A percentile compares a stretch with the other conserved stretches of the same genome.
Evolutionary conservation across 2,888 invertebrate genomes (phyloP).

Genomic region (Mylabris sibirica): DNA sequence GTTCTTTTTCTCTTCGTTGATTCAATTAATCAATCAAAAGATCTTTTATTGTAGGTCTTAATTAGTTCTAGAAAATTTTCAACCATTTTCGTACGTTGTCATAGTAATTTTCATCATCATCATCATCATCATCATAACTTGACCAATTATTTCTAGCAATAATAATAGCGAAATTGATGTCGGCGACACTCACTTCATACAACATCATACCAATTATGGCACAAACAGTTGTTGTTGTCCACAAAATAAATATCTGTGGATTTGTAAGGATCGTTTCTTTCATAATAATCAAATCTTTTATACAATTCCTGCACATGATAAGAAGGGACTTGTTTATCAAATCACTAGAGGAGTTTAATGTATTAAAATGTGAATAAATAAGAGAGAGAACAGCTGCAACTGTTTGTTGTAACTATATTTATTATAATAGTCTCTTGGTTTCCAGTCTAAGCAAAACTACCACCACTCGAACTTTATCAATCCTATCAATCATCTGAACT

Average conservation of each 20-base stretch:
- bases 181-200: background rate
- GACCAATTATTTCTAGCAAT: constrained; percentile 8
- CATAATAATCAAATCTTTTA: background rate
- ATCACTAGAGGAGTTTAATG: background rate
- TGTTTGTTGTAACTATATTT: constrained; percentile 14
- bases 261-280: background rate
- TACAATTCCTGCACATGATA: background rate
- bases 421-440: constrained; percentile 22
- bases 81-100: constrained; percentile 3
- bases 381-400: constrained; percentile 15
- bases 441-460: constrained; percentile 28
- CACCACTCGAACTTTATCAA: constrained; percentile 38
- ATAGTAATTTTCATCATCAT: background rate
- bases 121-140: background rate
- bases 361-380: background rate
- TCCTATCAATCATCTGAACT: constrained; percentile 41
- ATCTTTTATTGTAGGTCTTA: background rate
- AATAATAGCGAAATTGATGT: background rate
- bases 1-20: background rate
- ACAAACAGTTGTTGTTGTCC: background rate
- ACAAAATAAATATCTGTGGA: background rate
- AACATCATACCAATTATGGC: constrained; percentile 5
- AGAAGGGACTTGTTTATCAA: background rate
- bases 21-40: background rate
- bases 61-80: background rate